A percentile compares a stretch with the other conserved stretches of the same genome.
These are phyloP conservation scores for Calcarius lapponicus DNA, from an alignment of 2,797 vertebrate species.

Conservation along the genomic window DNA sequence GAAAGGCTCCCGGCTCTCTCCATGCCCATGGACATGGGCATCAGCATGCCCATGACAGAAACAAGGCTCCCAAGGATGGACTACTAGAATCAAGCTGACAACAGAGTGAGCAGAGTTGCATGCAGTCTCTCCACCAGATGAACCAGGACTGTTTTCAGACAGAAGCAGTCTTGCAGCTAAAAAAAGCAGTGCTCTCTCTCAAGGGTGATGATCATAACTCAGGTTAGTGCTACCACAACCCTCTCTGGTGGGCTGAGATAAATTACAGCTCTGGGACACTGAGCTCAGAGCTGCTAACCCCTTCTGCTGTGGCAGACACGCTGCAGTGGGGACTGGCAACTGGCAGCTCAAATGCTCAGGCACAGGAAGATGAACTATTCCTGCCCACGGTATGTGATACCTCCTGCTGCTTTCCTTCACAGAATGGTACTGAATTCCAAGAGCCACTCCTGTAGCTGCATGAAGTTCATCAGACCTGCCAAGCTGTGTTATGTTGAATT, in stretches of 20 bases:
- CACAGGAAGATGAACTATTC: background rate
- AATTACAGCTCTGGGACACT: background rate
- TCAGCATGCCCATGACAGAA: background rate
- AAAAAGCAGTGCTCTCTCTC: background rate
- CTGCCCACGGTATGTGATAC: background rate
- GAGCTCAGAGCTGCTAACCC: background rate
- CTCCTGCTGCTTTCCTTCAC: background rate
- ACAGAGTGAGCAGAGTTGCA: background rate
- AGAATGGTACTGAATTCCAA: background rate
- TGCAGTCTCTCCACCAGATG: fast-evolving
- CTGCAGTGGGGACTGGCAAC: background rate
- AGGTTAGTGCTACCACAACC: background rate
- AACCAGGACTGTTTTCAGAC: background rate
- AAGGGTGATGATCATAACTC: fast-evolving
- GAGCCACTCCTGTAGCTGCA: background rate
- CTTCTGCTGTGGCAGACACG: background rate
- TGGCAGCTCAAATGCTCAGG: background rate
- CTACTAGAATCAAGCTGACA: background rate
- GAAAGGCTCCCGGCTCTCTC: background rate
- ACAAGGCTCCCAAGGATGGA: background rate
- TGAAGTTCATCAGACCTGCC: background rate
- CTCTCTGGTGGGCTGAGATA: background rate
- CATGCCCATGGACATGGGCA: fast-evolving
- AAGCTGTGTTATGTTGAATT: background rate
- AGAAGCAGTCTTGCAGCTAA: background rate